Evolutionary conservation across 2,797 vertebrate genomes (phyloP).

Genomic region (Poliocrania exsul): DNA sequence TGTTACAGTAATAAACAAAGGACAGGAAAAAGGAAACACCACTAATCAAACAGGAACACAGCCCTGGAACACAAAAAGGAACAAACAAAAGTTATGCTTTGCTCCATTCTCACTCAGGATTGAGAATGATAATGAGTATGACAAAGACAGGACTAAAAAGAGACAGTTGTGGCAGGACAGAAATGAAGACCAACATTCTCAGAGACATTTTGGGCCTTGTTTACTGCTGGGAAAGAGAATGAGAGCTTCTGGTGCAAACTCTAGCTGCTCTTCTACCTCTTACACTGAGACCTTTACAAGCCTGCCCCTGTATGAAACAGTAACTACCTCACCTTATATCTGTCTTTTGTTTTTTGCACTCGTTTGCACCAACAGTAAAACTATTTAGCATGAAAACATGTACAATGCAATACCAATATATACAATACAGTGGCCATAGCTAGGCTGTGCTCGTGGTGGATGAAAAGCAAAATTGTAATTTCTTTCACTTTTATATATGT

Average conservation of each 20-base stretch:
- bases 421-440: not conserved
- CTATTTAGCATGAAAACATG: not conserved
- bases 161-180: not conserved
- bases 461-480: not conserved
- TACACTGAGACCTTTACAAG: not conserved
- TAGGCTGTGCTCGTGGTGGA: not conserved
- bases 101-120: not conserved
- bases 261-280: not conserved
- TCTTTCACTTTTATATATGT: not conserved
- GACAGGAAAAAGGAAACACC: conserved; percentile 63
- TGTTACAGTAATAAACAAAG: conserved; percentile 56
- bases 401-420: not conserved
- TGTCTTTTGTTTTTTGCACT: not conserved
- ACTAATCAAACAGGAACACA: conserved; percentile 57
- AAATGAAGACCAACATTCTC: not conserved
- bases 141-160: not conserved
- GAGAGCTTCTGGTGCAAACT: not conserved
- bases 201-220: not conserved
- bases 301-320: not conserved
- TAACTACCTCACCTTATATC: not conserved
- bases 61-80: conserved; percentile 22
- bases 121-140: not conserved
- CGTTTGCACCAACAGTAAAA: not conserved
- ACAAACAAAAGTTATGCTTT: conserved; percentile 30
- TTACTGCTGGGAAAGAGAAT: not conserved